Conservation (phyloP, 2,113 vertebrate genomes). For the Phoxinus phoxinus region DNA sequence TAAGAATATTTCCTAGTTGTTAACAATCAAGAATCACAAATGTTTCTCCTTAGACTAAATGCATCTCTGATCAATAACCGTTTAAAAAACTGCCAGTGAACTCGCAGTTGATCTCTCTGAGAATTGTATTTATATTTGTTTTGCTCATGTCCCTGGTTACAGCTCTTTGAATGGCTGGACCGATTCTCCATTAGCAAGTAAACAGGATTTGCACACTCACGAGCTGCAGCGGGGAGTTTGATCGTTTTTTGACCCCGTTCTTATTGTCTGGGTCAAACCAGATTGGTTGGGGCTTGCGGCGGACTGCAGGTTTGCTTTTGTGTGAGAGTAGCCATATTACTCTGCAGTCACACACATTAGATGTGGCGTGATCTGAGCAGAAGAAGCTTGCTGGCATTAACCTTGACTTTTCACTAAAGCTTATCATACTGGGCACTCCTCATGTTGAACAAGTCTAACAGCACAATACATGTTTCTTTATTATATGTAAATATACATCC, state of each 20-base stretch:
- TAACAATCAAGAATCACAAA: neutral
- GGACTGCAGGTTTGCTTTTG: neutral
- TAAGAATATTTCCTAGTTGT: neutral
- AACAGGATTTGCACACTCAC: conserved; percentile 11
- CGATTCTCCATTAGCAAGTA: conserved; percentile 8
- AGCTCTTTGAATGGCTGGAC: conserved; percentile 8
- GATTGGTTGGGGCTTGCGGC: neutral
- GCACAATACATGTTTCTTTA: neutral
- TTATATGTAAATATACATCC: neutral
- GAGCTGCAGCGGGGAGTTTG: neutral
- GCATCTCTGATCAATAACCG: neutral
- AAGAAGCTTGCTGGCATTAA: neutral
- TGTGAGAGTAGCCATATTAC: neutral
- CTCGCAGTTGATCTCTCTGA: too few relatives aligned
- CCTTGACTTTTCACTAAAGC: neutral
- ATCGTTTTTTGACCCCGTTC: neutral
- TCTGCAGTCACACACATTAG: neutral
- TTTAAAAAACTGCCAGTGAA: conserved; percentile 5
- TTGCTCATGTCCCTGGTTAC: neutral
- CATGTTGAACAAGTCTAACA: neutral
- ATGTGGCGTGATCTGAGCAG: neutral
- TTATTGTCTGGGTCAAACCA: conserved; percentile 5
- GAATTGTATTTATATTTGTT: neutral
- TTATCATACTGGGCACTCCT: neutral
- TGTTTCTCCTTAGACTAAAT: neutral